These are phyloP conservation scores for Caiman crocodilus DNA, from an alignment of 2,797 vertebrate species.

Conservation along the genomic window DNA sequence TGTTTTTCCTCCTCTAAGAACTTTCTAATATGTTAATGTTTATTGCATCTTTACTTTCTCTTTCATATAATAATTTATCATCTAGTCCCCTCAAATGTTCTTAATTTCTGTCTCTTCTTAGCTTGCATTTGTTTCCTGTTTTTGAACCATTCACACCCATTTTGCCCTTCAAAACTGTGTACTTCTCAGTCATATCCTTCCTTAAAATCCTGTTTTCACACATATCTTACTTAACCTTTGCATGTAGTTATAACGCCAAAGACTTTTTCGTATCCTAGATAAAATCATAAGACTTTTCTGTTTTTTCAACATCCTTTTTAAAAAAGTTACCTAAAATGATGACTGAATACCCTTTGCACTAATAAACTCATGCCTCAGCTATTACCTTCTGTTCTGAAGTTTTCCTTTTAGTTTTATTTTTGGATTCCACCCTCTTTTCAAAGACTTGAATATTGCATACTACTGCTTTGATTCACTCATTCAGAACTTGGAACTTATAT, in stretches of 20 bases:
- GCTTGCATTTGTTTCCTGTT: not conserved
- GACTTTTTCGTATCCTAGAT: not conserved
- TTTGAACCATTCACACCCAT: not conserved
- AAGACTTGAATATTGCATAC: too few species aligned
- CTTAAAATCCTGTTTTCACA: not conserved
- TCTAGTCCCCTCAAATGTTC: not conserved
- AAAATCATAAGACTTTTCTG: not conserved
- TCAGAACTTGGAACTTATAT: not conserved
- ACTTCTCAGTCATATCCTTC: not conserved
- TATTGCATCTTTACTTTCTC: not conserved
- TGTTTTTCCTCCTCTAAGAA: accelerated
- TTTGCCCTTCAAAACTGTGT: not conserved
- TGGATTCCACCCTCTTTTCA: not conserved
- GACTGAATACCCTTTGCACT: not conserved
- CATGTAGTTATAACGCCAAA: not conserved
- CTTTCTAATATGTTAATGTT: not conserved
- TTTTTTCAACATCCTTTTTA: not conserved
- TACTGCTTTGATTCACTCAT: too few species aligned
- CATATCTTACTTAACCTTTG: not conserved
- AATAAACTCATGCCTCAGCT: not conserved
- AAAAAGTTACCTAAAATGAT: not conserved
- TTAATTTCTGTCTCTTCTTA: accelerated
- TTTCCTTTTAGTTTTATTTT: not conserved
- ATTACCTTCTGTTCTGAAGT: accelerated
- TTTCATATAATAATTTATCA: not conserved